Conservation (phyloP, 2,888 invertebrate genomes). For the Leucophora obtusa region DNA sequence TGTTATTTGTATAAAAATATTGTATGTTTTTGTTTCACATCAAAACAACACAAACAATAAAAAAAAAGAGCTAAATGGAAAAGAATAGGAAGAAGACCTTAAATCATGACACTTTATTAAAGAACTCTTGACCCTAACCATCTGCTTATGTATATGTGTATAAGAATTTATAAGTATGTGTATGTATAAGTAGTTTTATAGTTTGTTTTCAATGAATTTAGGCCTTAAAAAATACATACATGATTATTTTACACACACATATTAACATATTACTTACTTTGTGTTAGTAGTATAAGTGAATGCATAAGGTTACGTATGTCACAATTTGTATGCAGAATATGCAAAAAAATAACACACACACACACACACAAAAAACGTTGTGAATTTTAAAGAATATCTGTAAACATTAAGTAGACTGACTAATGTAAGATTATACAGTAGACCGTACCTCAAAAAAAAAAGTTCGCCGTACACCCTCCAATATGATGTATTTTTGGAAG, state of each 20-base stretch:
- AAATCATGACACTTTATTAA: slow-evolving; percentile 49
- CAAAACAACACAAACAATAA: background rate
- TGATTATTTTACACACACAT: background rate
- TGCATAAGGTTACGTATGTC: slow-evolving; percentile 46
- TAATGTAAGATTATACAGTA: no score
- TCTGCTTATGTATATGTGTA: slow-evolving; percentile 4
- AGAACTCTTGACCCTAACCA: slow-evolving; percentile 58
- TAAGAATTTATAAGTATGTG: background rate
- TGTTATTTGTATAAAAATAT: background rate
- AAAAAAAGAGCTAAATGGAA: background rate
- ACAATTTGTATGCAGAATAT: slow-evolving; percentile 58
- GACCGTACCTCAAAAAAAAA: no score
- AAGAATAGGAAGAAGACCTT: slow-evolving; percentile 26
- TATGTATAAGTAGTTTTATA: background rate
- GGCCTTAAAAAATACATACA: background rate
- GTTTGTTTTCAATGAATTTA: slow-evolving; percentile 12
- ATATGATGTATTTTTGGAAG: no score
- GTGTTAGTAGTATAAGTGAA: background rate
- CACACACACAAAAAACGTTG: background rate
- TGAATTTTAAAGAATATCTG: background rate
- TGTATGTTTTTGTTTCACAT: background rate
- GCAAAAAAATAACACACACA: slow-evolving; percentile 12
- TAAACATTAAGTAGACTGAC: slow-evolving; percentile 24
- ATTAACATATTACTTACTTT: background rate
- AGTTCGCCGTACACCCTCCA: no score